Percentiles rank a stretch among this genome's conserved stretches.
Evolutionary conservation across 1,140 invertebrate species (phyloP).

Genomic region (Cotesia typhae): DNA sequence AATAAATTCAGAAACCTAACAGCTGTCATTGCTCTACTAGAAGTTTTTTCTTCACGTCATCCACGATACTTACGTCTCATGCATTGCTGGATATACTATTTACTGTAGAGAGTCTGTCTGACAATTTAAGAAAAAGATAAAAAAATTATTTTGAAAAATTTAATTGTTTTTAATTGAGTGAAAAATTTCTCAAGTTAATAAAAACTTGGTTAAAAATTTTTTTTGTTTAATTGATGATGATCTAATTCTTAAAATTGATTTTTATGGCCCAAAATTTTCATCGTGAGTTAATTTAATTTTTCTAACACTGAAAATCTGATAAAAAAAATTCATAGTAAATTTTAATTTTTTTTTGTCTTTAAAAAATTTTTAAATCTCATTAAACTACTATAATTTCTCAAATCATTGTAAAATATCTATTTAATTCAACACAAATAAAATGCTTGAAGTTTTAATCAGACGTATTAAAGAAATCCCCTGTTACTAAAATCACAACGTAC

Average conservation of each 20-base stretch:
- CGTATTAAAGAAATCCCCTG: background rate
- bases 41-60: background rate
- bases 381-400: background rate
- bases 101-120: background rate
- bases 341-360: too few relatives aligned
- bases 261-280: too few relatives aligned
- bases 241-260: too few relatives aligned
- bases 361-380: background rate
- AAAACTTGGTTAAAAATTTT: too few relatives aligned
- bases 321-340: too few relatives aligned
- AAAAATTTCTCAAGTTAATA: too few relatives aligned
- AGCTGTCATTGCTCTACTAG: constrained; percentile 20
- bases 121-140: background rate
- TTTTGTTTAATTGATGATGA: too few relatives aligned
- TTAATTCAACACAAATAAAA: background rate
- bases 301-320: too few relatives aligned
- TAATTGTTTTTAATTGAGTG: too few relatives aligned
- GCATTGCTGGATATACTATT: background rate
- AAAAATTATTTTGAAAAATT: too few relatives aligned
- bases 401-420: constrained; percentile 12
- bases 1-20: constrained; percentile 6
- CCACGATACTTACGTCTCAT: background rate
- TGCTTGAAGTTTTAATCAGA: constrained; percentile 20
- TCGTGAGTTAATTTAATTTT: too few relatives aligned
- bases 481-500: background rate